Conservation (phyloP, 2,113 vertebrate genomes). For the Nothoprocta perdicaria region DNA sequence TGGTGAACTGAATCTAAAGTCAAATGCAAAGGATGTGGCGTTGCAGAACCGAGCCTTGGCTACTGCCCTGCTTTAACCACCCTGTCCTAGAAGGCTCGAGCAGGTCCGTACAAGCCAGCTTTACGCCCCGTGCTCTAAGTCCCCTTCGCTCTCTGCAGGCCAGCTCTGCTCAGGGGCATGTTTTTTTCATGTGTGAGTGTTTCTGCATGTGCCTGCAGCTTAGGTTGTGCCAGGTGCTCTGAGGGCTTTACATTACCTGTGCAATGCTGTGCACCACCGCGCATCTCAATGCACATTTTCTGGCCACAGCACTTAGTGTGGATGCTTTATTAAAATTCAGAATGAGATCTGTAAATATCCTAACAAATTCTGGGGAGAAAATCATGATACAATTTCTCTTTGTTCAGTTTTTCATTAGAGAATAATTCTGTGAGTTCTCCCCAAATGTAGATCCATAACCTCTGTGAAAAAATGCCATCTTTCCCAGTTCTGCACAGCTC, state of each 20-base stretch:
- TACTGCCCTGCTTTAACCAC: background rate
- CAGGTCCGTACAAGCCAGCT: background rate
- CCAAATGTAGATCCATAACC: conserved; percentile 4
- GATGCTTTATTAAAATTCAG: conserved; percentile 44
- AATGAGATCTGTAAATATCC: conserved; percentile 29
- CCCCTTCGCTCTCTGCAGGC: background rate
- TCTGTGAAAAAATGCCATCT: conserved; percentile 45
- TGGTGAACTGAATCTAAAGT: background rate
- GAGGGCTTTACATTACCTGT: background rate
- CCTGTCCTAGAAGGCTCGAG: background rate
- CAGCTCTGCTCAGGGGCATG: background rate
- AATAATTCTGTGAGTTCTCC: conserved; percentile 2
- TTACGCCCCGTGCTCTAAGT: background rate
- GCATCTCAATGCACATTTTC: background rate
- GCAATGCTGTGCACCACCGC: background rate
- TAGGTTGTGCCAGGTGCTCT: background rate
- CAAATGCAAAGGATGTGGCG: background rate
- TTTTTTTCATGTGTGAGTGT: background rate
- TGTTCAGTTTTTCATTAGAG: conserved; percentile 40
- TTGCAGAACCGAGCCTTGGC: background rate
- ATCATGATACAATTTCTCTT: background rate
- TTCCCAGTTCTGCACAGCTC: conserved; percentile 49
- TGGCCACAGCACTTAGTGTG: background rate
- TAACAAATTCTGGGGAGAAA: background rate
- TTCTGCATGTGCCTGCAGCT: background rate